Percentiles rank a stretch among this genome's conserved stretches.
Evolutionary conservation across 2,113 vertebrate species (phyloP).

Genomic region (Ceyx cyanopectus): DNA sequence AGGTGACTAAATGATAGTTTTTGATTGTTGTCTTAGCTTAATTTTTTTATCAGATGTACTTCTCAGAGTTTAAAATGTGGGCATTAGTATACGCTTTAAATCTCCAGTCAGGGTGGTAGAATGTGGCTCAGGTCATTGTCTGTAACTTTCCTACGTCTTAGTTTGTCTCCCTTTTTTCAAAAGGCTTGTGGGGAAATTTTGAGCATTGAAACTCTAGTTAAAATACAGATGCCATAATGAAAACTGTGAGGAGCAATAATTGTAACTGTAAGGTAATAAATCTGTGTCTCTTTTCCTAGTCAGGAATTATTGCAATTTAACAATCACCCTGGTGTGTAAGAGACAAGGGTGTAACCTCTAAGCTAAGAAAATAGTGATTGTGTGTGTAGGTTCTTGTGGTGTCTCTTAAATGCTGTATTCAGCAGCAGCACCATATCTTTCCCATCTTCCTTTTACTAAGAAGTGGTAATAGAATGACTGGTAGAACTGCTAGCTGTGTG

Average conservation of each 20-base stretch:
- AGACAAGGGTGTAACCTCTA: not conserved
- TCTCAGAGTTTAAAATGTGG: not conserved
- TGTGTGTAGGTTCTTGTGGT: not conserved
- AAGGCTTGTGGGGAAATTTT: not conserved
- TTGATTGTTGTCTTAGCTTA: not conserved
- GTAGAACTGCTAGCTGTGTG: not conserved
- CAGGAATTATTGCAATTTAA: not conserved
- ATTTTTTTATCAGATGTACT: not conserved
- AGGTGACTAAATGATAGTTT: not conserved
- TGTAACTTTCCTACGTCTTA: not conserved
- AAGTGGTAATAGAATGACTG: not conserved
- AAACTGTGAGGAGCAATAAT: not conserved
- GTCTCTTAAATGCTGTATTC: not conserved
- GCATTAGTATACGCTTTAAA: not conserved
- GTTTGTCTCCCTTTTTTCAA: not conserved
- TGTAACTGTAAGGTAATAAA: not conserved
- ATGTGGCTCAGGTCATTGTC: not conserved
- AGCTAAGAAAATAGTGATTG: not conserved
- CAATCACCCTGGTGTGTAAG: not conserved
- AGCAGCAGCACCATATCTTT: not conserved
- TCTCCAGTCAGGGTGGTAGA: not conserved
- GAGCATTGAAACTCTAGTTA: not conserved
- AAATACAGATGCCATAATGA: not conserved
- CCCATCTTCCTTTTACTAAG: not conserved
- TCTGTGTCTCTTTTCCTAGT: not conserved